phyloP scores from a whole-genome alignment of 2,113 vertebrate species.

The Oostethus manadensis region DNA sequence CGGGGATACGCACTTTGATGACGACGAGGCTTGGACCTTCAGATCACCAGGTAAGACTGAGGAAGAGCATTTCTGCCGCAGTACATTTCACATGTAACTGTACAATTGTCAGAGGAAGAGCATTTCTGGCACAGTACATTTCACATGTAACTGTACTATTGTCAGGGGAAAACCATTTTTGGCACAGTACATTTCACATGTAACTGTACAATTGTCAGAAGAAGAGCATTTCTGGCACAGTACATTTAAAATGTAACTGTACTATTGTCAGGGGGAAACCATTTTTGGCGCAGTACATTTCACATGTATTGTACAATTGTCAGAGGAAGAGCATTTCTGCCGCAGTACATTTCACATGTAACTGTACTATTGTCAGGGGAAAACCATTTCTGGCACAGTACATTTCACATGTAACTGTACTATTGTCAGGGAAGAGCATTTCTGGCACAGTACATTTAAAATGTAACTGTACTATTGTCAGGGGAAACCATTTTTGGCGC shows the following conservation, averaged over 20 bases:
- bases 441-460: not conserved
- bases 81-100: too few relatives aligned
- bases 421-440: not conserved
- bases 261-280: too few relatives aligned
- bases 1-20: conserved; percentile 92
- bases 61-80: not conserved
- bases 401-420: too few relatives aligned
- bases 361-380: too few relatives aligned
- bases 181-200: not conserved
- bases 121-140: not conserved
- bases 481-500: not conserved
- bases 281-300: not conserved
- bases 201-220: too few relatives aligned
- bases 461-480: too few relatives aligned
- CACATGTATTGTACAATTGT: too few relatives aligned
- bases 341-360: not conserved
- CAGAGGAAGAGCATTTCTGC: not conserved
- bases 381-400: not conserved
- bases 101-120: too few relatives aligned
- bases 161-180: not conserved
- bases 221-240: not conserved
- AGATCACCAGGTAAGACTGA: conserved; percentile 80
- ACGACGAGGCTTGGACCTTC: conserved; percentile 94
- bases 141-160: too few relatives aligned
- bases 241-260: too few relatives aligned